Percentiles rank a stretch among this genome's conserved stretches.
Conservation (phyloP, 2,113 vertebrate species). For the Callionymus lyra region DNA sequence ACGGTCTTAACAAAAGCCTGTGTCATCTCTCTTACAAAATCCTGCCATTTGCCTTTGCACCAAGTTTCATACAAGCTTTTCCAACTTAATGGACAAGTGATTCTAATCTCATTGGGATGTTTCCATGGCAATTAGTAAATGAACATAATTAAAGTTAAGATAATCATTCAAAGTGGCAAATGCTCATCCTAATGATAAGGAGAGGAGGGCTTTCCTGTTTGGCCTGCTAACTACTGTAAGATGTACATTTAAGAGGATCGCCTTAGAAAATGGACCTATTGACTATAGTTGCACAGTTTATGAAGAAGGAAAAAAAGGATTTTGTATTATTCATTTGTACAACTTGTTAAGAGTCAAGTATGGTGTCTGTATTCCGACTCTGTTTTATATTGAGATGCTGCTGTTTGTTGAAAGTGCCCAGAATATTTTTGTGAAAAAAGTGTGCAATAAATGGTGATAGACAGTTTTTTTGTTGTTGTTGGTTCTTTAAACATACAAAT, state of each 20-base stretch:
- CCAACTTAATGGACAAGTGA: conserved; percentile 50
- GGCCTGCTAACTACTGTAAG: conserved; percentile 49
- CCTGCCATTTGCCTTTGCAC: conserved; percentile 46
- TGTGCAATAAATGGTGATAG: conserved; percentile 57
- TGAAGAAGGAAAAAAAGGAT: conserved; percentile 19
- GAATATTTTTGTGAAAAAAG: conserved; percentile 62
- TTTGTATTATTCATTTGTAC: conserved; percentile 48
- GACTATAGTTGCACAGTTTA: conserved; percentile 58
- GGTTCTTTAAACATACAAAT: too few species aligned
- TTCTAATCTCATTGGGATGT: conserved; percentile 43
- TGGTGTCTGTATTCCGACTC: conserved; percentile 41
- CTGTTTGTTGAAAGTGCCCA: conserved; percentile 66
- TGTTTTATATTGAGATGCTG: conserved; percentile 64
- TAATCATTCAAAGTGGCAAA: conserved; percentile 49
- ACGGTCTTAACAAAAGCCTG: conserved; percentile 16
- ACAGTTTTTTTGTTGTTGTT: too few species aligned
- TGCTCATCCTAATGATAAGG: conserved; percentile 31
- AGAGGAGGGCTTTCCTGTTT: conserved; percentile 34
- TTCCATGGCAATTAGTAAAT: conserved; percentile 55
- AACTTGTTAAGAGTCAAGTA: conserved; percentile 38
- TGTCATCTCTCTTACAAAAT: conserved; percentile 28
- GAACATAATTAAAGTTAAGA: conserved; percentile 49
- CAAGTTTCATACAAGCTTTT: conserved; percentile 31
- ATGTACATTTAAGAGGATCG: conserved; percentile 50
- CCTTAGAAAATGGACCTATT: conserved; percentile 60